Evolutionary conservation across 2,797 vertebrate genomes (phyloP).

Genomic region (Tenualosa ilisha): DNA sequence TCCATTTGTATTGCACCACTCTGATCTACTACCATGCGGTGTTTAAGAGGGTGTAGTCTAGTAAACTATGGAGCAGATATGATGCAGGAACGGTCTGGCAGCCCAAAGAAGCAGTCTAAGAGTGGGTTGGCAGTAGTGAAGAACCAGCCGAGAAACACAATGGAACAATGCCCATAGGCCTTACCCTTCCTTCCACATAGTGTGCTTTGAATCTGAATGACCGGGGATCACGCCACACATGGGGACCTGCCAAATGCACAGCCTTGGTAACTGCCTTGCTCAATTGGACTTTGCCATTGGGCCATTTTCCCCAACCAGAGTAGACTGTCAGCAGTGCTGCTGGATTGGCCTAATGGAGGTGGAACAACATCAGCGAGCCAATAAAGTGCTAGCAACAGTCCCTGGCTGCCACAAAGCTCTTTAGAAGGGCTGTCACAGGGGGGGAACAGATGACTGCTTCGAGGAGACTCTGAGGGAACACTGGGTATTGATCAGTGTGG

Average conservation of each 20-base stretch:
- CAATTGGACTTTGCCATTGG: neutral
- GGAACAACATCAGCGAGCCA: neutral
- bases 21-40: neutral
- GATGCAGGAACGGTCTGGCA: neutral
- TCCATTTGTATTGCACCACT: too few species aligned
- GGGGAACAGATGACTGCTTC: neutral
- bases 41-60: neutral
- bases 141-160: neutral
- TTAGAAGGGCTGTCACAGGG: neutral
- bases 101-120: neutral
- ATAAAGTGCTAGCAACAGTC: neutral
- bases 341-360: neutral
- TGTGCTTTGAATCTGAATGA: slow-evolving; percentile 19
- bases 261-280: neutral
- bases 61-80: neutral
- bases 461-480: neutral
- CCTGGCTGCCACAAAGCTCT: neutral
- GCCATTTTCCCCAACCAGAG: neutral
- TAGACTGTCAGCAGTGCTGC: neutral
- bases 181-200: slow-evolving; percentile 8
- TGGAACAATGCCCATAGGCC: slow-evolving; percentile 4
- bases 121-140: neutral
- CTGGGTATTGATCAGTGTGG: slow-evolving; percentile 13
- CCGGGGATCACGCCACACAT: neutral
- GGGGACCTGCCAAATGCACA: neutral